A percentile compares a stretch with the other conserved stretches of the same genome.
Evolutionary conservation across 2,888 invertebrate genomes (phyloP).

Genomic region (Electrophaes corylata): DNA sequence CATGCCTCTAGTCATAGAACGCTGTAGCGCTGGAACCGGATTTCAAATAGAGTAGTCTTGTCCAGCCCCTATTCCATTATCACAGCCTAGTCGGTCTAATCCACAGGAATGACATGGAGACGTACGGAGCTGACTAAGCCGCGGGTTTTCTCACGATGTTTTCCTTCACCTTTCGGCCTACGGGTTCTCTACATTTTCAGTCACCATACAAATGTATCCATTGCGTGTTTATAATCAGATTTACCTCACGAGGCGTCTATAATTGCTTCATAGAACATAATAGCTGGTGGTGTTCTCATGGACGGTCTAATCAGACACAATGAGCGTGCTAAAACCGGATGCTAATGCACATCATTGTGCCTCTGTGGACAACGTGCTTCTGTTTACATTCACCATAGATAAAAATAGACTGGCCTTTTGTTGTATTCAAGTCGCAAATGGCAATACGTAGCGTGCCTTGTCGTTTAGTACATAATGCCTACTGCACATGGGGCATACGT

Average conservation of each 20-base stretch:
- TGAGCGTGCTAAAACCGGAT: slow-evolving; percentile 23
- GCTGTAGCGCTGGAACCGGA: no score
- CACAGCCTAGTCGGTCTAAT: no score
- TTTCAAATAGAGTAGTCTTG: no score
- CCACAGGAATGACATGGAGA: no score
- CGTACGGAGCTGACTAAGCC: no score
- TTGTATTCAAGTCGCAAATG: background rate
- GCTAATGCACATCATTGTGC: slow-evolving; percentile 12
- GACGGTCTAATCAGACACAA: slow-evolving; percentile 24
- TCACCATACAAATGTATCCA: background rate
- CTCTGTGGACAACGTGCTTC: slow-evolving; percentile 14
- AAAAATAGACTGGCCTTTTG: slow-evolving; percentile 1
- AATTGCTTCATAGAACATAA: slow-evolving; percentile 19
- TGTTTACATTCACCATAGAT: slow-evolving; percentile 14
- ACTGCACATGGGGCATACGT: no score
- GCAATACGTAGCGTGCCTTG: background rate
- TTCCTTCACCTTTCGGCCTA: no score
- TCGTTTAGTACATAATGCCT: background rate
- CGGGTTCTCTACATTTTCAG: no score
- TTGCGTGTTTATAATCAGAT: background rate
- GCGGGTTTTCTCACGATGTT: no score
- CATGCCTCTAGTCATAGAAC: no score
- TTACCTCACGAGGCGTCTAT: background rate
- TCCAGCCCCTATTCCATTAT: no score
- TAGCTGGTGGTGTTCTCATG: slow-evolving; percentile 12